Base-by-base conservation (phyloP, 2,797 vertebrate genomes). In the Cirrhinus molitorella region DNA sequence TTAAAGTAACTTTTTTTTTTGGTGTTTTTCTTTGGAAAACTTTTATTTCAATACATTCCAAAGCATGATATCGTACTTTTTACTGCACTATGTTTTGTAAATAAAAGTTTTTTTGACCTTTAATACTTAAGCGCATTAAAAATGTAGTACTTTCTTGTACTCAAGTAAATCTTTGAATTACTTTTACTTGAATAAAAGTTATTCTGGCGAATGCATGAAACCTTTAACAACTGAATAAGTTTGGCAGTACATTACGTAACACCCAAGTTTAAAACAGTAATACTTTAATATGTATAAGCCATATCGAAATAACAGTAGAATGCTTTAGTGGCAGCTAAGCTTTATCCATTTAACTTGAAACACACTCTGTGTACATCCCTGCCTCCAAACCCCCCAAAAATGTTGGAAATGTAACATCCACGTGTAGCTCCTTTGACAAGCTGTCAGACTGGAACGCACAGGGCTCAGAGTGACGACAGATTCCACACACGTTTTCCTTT, bases 401-500 rank as follows among this genome's bases (percentile, higher is more conserved):
- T 31, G 72, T 83, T 21, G 19, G 31, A 76, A 57, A 43, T 28
- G 45, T 25, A 65, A 10, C n/a, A 45, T 25, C 23, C 57, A 74
- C 9, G 53, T 74, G 67, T 12, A 10, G 31, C 23, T 5, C 37
- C 40, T 78, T 25, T 67, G 78, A 79, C 74, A 65, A 10, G 37
- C 83, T 70, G 78, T 86, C 84, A 84, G 5, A 17, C 23, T 23
- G 73, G 67, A 83, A 84, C 73, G 82, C 84, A 71, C 57, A 83
- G 83, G 83, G 86, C 77, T 2, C 17, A 63, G 71, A 88, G 87
- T 73, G 88, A 88, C 84, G 89, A 93, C 88, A 92, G 89, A 93
- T 93, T 92, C 92, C 91, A 87, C 55, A 80, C 89, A 89, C 88
- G 83, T 77, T 85, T 85, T 59, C 55, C 63, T 88, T 88, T 87